These are phyloP conservation scores for Helostoma temminkii DNA, from an alignment of 2,797 vertebrate genomes.

Conservation along the genomic window DNA sequence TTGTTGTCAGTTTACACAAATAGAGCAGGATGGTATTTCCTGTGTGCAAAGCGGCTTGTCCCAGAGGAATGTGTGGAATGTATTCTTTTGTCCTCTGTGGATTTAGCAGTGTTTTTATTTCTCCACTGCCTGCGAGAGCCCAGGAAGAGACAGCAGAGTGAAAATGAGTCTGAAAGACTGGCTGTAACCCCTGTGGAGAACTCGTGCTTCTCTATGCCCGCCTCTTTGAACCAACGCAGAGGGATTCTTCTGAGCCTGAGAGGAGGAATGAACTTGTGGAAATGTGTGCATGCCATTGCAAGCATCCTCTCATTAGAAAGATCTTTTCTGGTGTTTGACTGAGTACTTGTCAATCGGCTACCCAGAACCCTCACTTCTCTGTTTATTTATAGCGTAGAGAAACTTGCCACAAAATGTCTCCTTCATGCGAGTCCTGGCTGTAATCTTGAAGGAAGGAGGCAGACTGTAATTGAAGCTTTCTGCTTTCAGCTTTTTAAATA, in stretches of 20 bases:
- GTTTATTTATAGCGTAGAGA: constrained; percentile 71
- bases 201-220: constrained; percentile 29
- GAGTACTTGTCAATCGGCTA: constrained; percentile 57
- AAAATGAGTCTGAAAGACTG: constrained; percentile 48
- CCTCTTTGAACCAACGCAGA: constrained; percentile 43
- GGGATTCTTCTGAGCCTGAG: constrained; percentile 35
- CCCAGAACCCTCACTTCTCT: constrained; percentile 35
- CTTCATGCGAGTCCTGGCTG: constrained; percentile 52
- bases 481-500: constrained; percentile 51
- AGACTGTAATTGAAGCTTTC: constrained; percentile 72
- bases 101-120: constrained; percentile 71
- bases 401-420: constrained; percentile 61
- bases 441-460: constrained; percentile 59
- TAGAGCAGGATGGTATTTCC: constrained; percentile 78
- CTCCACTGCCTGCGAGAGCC: constrained; percentile 48
- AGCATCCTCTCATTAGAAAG: constrained; percentile 63
- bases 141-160: constrained; percentile 54
- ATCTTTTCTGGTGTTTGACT: constrained; percentile 64
- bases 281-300: constrained; percentile 22
- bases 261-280: constrained; percentile 26
- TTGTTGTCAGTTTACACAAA: constrained; percentile 63
- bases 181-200: constrained; percentile 40
- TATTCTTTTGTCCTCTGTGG: constrained; percentile 76
- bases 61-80: constrained; percentile 84
- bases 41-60: constrained; percentile 79